phyloP scores from a whole-genome alignment of 2,888 invertebrate genomes.

The Perithous albicinctus region DNA sequence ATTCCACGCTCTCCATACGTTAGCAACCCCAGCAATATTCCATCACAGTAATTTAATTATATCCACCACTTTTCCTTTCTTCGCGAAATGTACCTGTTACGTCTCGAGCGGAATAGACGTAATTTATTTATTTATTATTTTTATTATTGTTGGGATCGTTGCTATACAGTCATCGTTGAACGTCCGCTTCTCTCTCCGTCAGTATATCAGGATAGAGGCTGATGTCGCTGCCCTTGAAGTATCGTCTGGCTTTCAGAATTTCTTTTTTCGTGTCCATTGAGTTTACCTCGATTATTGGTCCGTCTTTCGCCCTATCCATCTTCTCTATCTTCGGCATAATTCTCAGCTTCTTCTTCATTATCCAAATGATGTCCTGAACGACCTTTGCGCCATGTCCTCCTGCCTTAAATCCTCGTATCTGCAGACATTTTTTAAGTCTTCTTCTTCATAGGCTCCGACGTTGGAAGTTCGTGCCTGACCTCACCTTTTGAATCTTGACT shows the following conservation, averaged over 20 bases:
- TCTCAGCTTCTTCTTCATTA: neutral
- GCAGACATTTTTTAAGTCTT: neutral
- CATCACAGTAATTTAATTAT: no score
- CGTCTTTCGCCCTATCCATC: neutral
- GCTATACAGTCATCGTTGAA: no score
- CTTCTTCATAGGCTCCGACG: neutral
- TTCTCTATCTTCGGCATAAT: neutral
- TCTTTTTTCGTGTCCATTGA: neutral
- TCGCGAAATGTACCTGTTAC: no score
- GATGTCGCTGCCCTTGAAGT: neutral
- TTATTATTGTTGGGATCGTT: no score
- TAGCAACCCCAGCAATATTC: neutral
- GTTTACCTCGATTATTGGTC: constrained; percentile 10
- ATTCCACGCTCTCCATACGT: neutral
- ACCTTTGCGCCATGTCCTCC: neutral
- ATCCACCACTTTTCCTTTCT: no score
- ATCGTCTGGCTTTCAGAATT: neutral
- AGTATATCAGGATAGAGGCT: neutral
- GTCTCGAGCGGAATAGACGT: no score
- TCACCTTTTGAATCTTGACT: neutral
- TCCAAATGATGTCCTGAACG: constrained; percentile 1
- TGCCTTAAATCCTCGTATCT: neutral
- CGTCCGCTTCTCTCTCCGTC: neutral
- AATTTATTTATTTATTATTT: no score
- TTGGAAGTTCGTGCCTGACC: neutral